A percentile compares a stretch with the other conserved stretches of the same genome.
These are phyloP conservation scores for Trichogramma evanescens DNA, from an alignment of 2,888 invertebrate genomes.

Conservation along the genomic window DNA sequence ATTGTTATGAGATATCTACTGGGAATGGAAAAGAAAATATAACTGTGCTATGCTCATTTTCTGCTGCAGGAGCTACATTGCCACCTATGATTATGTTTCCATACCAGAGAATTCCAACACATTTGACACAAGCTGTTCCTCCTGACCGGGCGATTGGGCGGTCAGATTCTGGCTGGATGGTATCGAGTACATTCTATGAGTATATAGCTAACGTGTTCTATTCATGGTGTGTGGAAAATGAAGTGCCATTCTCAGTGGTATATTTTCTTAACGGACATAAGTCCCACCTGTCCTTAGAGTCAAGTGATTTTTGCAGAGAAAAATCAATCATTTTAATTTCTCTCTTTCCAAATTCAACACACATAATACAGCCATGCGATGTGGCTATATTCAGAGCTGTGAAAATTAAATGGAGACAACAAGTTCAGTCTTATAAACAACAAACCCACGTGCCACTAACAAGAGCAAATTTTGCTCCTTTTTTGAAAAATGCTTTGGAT, in stretches of 20 bases:
- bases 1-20: constrained; percentile 17
- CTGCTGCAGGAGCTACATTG: constrained; percentile 30
- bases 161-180: constrained; percentile 37
- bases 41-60: constrained; percentile 23
- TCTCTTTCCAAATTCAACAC: constrained; percentile 26
- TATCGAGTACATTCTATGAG: constrained; percentile 34
- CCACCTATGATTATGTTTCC: constrained; percentile 33
- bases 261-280: constrained; percentile 30
- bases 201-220: constrained; percentile 36
- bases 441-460: too few species aligned
- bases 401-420: too few species aligned
- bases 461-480: too few species aligned
- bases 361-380: constrained; percentile 30
- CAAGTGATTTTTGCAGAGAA: constrained; percentile 26
- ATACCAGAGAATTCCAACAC: constrained; percentile 28
- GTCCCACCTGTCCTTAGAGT: constrained; percentile 18
- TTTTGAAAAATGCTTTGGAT: too few species aligned
- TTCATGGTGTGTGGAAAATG: constrained; percentile 29
- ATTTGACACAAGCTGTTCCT: constrained; percentile 21
- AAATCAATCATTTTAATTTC: constrained; percentile 27
- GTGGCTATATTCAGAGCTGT: constrained; percentile 22
- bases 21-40: constrained; percentile 24
- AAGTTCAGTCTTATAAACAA: too few species aligned
- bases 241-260: constrained; percentile 28
- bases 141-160: constrained; percentile 30